Evolutionary conservation across 2,113 vertebrate genomes (phyloP).

Genomic region (Labrus mixtus): DNA sequence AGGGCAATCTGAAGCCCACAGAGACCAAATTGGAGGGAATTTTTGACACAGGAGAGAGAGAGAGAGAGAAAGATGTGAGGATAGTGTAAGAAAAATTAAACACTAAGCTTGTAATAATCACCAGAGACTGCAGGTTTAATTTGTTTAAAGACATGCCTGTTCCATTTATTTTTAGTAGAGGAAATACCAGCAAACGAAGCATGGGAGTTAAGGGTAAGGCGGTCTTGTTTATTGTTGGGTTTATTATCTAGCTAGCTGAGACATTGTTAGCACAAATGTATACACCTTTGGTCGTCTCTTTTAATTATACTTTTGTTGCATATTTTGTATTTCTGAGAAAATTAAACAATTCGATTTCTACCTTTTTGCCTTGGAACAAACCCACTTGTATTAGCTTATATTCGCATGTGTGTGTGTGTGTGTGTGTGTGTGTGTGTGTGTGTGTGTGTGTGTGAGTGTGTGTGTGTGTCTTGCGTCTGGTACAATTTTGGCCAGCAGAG

Average conservation of each 20-base stretch:
- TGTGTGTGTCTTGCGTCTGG: constrained; percentile 1
- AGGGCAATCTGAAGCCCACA: constrained; percentile 65
- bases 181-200: constrained; percentile 5
- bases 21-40: constrained; percentile 67
- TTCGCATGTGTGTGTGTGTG: constrained; percentile 1
- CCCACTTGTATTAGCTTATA: constrained; percentile 5
- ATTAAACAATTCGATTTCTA: no score
- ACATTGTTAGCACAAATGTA: constrained; percentile 23
- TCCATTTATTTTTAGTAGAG: constrained; percentile 19
- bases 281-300: constrained; percentile 4
- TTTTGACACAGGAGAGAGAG: constrained; percentile 40
- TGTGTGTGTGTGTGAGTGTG: background rate
- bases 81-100: constrained; percentile 52
- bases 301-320: background rate
- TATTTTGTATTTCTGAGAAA: constrained; percentile 13
- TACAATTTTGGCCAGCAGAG: constrained; percentile 49
- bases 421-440: background rate
- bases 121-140: constrained; percentile 27
- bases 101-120: constrained; percentile 62
- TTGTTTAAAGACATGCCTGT: constrained; percentile 33
- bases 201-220: background rate
- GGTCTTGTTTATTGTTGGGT: no score
- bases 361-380: no score
- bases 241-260: constrained; percentile 37
- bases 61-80: constrained; percentile 33